These are phyloP conservation scores for Drosophila barbarae DNA, from an alignment of 2,888 invertebrate species.

Conservation along the genomic window DNA sequence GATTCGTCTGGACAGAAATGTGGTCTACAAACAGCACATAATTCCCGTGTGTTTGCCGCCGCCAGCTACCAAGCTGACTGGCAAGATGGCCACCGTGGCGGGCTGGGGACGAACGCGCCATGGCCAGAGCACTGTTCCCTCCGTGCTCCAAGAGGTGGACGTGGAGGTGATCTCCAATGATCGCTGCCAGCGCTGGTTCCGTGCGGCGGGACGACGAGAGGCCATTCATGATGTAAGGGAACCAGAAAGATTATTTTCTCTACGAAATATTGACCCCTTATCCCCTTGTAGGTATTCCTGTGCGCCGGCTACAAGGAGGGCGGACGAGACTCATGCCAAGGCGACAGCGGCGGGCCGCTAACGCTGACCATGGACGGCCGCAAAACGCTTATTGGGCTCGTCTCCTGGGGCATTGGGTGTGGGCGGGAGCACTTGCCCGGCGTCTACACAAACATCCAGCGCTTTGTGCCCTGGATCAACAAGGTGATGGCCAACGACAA, in stretches of 20 bases:
- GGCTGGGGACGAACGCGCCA: constrained; percentile 96
- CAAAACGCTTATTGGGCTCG: constrained; percentile 91
- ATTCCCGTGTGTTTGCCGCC: constrained; percentile 94
- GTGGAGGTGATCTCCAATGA: constrained; percentile 94
- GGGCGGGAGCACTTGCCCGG: constrained; percentile 94
- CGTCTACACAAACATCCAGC: constrained; percentile 95
- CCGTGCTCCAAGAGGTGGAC: constrained; percentile 90
- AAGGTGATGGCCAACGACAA: constrained; percentile 84
- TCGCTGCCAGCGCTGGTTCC: constrained; percentile 94
- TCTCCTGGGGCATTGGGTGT: constrained; percentile 94
- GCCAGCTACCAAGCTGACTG: constrained; percentile 87
- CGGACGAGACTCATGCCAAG: constrained; percentile 87
- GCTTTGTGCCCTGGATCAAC: constrained; percentile 94
- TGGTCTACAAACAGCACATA: constrained; percentile 94
- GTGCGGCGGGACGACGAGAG: constrained; percentile 92
- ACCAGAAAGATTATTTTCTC: background rate
- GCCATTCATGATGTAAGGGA: constrained; percentile 89
- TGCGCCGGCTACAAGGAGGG: constrained; percentile 96
- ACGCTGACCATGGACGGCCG: constrained; percentile 91
- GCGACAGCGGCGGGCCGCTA: constrained; percentile 92
- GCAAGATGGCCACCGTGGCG: constrained; percentile 93
- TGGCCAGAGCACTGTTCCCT: constrained; percentile 92
- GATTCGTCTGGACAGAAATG: constrained; percentile 88
- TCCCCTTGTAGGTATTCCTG: constrained; percentile 82
- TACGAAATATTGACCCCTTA: background rate